Base-by-base conservation (phyloP, 53 echinoderm and acorn worm genomes). In the Paracentrotus lividus region DNA sequence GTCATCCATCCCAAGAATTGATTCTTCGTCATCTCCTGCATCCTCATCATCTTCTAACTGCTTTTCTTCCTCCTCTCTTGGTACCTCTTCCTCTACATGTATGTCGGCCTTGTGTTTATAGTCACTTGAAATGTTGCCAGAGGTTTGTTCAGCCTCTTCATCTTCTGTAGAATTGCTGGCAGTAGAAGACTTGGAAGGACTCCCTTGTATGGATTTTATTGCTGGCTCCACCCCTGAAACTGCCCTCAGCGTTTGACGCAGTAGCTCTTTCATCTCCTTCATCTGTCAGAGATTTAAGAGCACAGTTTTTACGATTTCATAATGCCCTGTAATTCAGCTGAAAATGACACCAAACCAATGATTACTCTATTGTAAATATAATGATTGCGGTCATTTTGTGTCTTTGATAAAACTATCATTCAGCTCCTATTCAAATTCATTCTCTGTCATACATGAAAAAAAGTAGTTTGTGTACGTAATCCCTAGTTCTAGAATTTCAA, bases 231-330 rank as follows among this genome's bases (percentile, higher is more conserved):
- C 21, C 89, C 55, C 55, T 36, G 65, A 55, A 14, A 89, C 64
- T 18, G 89, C 89, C n/a, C n/a, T 27, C 56, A 89, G 43, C 2
- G 89, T 89, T 64, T 89, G 54, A 0, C 36, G 65, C 34, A 89
- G 89, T 18, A 89, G 89, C 20, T 61, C 89, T 61, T 89, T 89
- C 89, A 89, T 89, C 14, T 89, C 89, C 18, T 14, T 59, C 89
- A 89, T 89, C 89, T 89, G 89, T 55, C 32, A 5, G 85, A 85
- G n/a, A n/a, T n/a, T n/a, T n/a, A n/a, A n/a, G n/a, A n/a, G n/a
- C n/a, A n/a, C n/a, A n/a, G n/a, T n/a, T n/a, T n/a, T n/a, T n/a
- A n/a, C n/a, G n/a, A n/a, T n/a, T n/a, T n/a, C n/a, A n/a, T n/a
- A n/a, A n/a, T n/a, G n/a, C n/a, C n/a, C n/a, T n/a, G n/a, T n/a